phyloP scores from a whole-genome alignment of 1,140 invertebrate species.

The Chelonus insularis region DNA sequence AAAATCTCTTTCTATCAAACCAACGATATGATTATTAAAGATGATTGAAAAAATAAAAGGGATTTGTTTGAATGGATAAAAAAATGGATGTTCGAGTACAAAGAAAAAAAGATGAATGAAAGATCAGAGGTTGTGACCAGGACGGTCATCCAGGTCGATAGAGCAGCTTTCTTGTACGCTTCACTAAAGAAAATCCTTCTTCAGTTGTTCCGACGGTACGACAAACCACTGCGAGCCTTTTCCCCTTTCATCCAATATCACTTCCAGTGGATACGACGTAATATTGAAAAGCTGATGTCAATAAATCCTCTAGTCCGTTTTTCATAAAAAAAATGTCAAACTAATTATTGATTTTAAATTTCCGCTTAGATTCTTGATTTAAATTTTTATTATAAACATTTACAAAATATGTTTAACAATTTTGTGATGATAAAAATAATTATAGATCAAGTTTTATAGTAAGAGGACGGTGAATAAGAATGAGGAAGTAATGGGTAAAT shows the following conservation, averaged over 20 bases:
- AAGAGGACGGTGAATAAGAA: no score
- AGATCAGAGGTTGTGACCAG: conserved; percentile 12
- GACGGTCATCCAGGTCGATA: conserved; percentile 34
- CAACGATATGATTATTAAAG: no score
- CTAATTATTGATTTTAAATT: no score
- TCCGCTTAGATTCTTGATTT: no score
- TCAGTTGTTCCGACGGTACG: conserved; percentile 9
- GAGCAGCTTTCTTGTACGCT: conserved; percentile 42
- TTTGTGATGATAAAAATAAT: neutral
- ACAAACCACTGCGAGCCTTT: neutral
- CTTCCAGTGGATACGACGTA: neutral
- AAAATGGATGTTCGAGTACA: no score
- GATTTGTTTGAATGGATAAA: no score
- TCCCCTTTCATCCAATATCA: conserved; percentile 18
- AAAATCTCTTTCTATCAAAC: no score
- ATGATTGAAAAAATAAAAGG: no score
- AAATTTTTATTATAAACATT: neutral
- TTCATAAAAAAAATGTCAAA: neutral
- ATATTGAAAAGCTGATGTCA: conserved; percentile 16
- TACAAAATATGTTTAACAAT: no score
- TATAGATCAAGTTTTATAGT: no score
- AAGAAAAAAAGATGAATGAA: conserved; percentile 5
- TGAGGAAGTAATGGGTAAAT: conserved; percentile 39
- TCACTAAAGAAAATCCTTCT: conserved; percentile 41
- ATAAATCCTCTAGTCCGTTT: neutral